Evolutionary conservation across 2,888 invertebrate species (phyloP), one percentile per base, ranked within the genome.

Genomic region (Dichetophora obliterata): DNA sequence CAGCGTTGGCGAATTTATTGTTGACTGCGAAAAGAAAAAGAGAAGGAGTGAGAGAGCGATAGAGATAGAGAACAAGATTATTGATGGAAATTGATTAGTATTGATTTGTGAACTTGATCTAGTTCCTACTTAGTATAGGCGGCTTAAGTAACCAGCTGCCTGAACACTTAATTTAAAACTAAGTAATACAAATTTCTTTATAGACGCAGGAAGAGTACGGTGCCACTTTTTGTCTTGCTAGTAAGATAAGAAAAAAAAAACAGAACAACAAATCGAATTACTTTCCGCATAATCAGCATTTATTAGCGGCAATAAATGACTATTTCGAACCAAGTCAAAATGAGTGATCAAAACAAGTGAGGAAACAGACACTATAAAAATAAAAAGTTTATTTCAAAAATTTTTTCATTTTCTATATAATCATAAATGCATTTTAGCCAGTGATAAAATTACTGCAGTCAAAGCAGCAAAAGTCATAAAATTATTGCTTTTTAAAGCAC

Each of bases 1-100:
- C 31, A 14, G 57, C 24, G 34, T 63, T n/a, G 22, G 52, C 52
- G 50, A 65, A 52, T 34, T 57, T 50, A 76, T 69, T 78, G 73
- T 75, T 80, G 77, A 77, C 80, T 80, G 24, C 48, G 77, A 79
- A 22, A n/a, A 65, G 31, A 78, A 61, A 34, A 5, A 50, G 54
- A 43, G 27, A 76, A 11, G 52, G 2, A 31, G 43, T 48, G 31
- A 14, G 5, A 61, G 37, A 59, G n/a, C n/a, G n/a, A n/a, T n/a
- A n/a, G n/a, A n/a, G n/a, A n/a, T n/a, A n/a, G n/a, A n/a, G n/a
- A n/a, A n/a, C n/a, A 19, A 50, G 16, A 70, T 9, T 19, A 66
- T 68, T 66, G 66, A 16, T 27, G 22, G 22, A 61, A 61, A 16
- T 66, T 22, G 19, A 0, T 70, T 16, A 54, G 19, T 50, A 6